These are phyloP conservation scores for Tragelaphus scriptus DNA, from an alignment of 2,113 vertebrate species.

Conservation along the genomic window DNA sequence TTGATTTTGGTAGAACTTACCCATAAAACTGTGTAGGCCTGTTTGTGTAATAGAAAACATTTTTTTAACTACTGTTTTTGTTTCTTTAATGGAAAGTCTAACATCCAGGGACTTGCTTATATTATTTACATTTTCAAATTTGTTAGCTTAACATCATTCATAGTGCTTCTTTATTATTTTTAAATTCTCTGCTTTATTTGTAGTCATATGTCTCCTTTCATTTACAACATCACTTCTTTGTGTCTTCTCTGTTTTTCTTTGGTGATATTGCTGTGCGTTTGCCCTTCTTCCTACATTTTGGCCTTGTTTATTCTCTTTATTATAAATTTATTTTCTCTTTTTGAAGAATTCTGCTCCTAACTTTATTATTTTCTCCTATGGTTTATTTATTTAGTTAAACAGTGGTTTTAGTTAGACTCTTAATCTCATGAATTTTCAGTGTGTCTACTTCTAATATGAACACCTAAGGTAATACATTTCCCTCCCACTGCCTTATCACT, in stretches of 20 bases:
- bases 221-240: background rate
- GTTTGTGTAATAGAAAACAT: background rate
- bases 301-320: background rate
- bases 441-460: background rate
- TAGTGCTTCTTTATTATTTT: background rate
- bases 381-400: background rate
- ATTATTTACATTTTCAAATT: slow-evolving; percentile 17
- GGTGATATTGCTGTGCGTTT: background rate
- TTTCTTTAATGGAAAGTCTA: background rate
- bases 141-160: background rate
- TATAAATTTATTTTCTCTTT: background rate
- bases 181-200: background rate
- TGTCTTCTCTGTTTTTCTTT: background rate
- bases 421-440: background rate
- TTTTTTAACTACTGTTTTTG: background rate
- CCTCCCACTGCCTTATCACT: background rate
- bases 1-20: background rate
- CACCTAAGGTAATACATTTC: background rate
- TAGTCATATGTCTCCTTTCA: background rate
- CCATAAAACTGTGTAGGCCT: background rate
- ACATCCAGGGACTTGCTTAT: background rate
- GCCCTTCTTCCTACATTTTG: slow-evolving; percentile 10
- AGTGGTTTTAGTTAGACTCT: background rate
- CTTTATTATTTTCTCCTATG: background rate
- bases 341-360: background rate